Evolutionary conservation across 2,888 invertebrate genomes (phyloP), one percentile per base, ranked within the genome.

Genomic region (Agrilus mali): DNA sequence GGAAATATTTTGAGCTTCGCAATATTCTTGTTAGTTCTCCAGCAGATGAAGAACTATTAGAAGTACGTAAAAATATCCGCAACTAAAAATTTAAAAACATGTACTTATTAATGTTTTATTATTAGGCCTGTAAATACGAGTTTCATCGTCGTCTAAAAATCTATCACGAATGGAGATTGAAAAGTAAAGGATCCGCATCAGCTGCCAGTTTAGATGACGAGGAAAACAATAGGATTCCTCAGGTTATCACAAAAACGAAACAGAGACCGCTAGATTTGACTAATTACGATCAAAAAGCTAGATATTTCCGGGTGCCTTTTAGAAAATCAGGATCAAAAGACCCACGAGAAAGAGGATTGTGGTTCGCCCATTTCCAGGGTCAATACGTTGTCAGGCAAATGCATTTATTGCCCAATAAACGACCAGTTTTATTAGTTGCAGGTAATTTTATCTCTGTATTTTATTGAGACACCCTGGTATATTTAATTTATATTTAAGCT

Each of bases 301-400:
- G 95, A 53, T 96, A 82, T 72, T 96, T 96, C 77, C 82, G 93
- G 55, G 94, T 96, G 64, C 95, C 95, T 14, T 95, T 95, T 70
- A 81, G 86, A 56, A 75, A 86, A 44, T 79, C 82, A 16, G 41
- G 41, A 16, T 33, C 43, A 63, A 41, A 12, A 12, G 60, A 61
- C 44, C 56, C 55, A 32, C 62, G 67, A 59, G 78, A 78, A 55
- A 75, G 84, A 51, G 93, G 95, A 46, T 86, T 90, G 80, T 97
- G 97, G 96, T 96, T 88, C 70, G 95, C 96, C 35, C 97, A 97
- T 71, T 97, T 97, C 70, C 94, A 96, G 72, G 97, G 97, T 0
- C 90, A 93, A 66, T 97, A 92, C 75, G 94, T 97, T 39, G 94
- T 93, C 7, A 69, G 97, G 2, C 97, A 97, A 74, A 94, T 97